Conservation (phyloP, 2,797 vertebrate species). For the Gila robusta region DNA sequence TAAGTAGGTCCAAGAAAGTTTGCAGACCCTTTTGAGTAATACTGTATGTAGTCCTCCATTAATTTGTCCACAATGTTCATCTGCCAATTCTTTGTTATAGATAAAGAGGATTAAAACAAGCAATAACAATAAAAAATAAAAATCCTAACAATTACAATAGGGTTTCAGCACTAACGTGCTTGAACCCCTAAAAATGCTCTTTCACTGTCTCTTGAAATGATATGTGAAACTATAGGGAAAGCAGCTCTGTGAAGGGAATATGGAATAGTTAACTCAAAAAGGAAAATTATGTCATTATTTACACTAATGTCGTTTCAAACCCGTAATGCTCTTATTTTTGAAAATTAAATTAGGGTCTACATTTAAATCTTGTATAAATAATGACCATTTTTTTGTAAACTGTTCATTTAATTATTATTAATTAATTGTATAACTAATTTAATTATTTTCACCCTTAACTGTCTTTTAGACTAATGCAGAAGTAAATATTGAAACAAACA, state of each 20-base stretch:
- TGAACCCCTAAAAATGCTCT: not conserved
- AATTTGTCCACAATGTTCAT: not conserved
- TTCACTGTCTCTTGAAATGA: conserved; percentile 24
- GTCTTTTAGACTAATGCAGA: not conserved
- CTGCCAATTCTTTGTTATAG: not conserved
- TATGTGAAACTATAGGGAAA: not conserved
- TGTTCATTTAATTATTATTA: not conserved
- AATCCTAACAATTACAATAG: too few species aligned
- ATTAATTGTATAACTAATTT: not conserved
- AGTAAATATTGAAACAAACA: conserved; percentile 12
- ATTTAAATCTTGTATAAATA: not conserved
- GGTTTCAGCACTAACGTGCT: too few species aligned
- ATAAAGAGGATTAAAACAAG: not conserved
- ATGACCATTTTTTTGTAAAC: not conserved
- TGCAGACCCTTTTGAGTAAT: not conserved
- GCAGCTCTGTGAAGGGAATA: not conserved
- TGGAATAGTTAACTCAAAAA: not conserved
- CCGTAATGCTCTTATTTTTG: not conserved
- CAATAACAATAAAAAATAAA: not conserved
- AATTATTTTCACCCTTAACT: not conserved
- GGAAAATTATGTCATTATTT: not conserved
- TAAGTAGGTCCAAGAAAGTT: not conserved
- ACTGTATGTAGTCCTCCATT: not conserved
- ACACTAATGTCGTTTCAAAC: not conserved
- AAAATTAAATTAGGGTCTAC: too few species aligned